Percentiles rank a stretch among this genome's conserved stretches.
Evolutionary conservation across 2,113 vertebrate species (phyloP).

Genomic region (Aythya baeri): DNA sequence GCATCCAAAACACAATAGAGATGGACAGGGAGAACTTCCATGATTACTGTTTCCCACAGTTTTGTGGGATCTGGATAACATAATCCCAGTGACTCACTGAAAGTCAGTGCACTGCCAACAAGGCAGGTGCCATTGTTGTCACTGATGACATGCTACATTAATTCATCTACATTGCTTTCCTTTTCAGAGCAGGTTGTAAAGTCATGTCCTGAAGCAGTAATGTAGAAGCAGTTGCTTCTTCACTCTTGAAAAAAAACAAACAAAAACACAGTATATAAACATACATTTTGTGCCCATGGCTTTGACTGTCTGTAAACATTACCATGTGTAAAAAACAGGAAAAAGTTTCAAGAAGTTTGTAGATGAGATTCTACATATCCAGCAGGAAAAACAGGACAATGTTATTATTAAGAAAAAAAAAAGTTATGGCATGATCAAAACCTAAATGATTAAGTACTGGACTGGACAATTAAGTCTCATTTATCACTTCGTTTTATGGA

Average conservation of each 20-base stretch:
- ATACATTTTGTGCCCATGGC: not conserved
- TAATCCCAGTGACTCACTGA: not conserved
- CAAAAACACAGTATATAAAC: not conserved
- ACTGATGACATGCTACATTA: not conserved
- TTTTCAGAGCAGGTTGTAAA: not conserved
- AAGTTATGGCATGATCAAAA: not conserved
- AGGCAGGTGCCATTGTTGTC: not conserved
- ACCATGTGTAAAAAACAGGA: not conserved
- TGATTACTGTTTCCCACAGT: not conserved
- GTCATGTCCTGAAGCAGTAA: not conserved
- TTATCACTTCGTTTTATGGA: not conserved
- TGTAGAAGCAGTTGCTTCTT: not conserved
- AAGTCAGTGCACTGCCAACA: not conserved
- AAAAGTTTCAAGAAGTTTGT: not conserved
- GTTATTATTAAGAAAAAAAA: not conserved
- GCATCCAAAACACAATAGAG: not conserved
- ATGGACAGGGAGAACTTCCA: not conserved
- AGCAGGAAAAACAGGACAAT: not conserved
- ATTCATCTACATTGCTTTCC: not conserved
- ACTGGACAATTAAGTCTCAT: not conserved
- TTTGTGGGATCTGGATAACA: not conserved
- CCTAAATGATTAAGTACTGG: not conserved
- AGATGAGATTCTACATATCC: not conserved
- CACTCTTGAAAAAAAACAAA: not conserved
- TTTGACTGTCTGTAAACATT: not conserved